phyloP scores from a whole-genome alignment of 2,797 vertebrate species.

The Poecile montanus region DNA sequence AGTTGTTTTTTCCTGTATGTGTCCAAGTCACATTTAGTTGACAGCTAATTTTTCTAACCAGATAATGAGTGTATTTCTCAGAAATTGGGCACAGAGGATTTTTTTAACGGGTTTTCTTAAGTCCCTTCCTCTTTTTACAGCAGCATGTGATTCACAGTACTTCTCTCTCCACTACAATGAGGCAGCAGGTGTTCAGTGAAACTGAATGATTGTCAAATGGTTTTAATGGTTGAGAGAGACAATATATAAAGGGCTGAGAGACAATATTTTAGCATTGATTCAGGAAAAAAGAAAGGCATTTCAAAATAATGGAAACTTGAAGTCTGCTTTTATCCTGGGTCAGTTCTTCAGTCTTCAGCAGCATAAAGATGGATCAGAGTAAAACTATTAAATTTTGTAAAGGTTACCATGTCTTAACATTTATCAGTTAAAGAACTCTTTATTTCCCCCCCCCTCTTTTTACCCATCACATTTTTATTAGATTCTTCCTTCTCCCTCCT shows the following conservation, averaged over 20 bases:
- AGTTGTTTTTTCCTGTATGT: constrained; percentile 26
- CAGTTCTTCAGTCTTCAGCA: not conserved
- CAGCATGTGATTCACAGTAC: not conserved
- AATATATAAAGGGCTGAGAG: not conserved
- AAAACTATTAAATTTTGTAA: not conserved
- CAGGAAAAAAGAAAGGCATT: not conserved
- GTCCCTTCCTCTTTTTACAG: constrained; percentile 24
- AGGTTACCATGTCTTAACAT: not conserved
- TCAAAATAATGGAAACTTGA: not conserved
- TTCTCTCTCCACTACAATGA: not conserved
- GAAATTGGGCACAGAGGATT: not conserved
- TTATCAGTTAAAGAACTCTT: not conserved
- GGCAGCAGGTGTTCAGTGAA: not conserved
- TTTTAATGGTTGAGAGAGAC: not conserved
- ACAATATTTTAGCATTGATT: not conserved
- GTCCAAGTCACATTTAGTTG: not conserved
- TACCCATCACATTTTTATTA: not conserved
- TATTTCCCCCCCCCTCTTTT: not conserved
- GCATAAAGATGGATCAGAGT: not conserved
- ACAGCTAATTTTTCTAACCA: not conserved
- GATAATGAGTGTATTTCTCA: constrained; percentile 17
- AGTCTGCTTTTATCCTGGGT: not conserved
- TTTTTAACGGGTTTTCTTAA: not conserved
- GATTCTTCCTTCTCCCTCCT: not conserved
- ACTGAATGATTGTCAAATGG: not conserved